These are phyloP conservation scores for Nasonia giraulti DNA, from an alignment of 1,140 invertebrate species.

Conservation along the genomic window DNA sequence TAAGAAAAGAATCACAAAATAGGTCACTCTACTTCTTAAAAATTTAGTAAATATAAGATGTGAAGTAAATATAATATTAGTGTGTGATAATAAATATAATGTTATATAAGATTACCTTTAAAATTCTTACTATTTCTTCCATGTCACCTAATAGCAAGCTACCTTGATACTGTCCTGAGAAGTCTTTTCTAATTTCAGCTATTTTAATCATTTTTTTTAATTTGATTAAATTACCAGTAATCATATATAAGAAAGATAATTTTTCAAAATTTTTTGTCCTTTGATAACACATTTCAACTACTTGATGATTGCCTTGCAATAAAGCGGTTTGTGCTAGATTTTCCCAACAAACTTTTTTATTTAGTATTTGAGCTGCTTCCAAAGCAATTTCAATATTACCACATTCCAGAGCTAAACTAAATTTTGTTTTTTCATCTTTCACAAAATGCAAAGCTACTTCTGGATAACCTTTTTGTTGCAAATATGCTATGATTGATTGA, in stretches of 20 bases:
- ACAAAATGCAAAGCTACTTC: constrained; percentile 99
- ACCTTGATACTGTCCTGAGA: constrained; percentile 97
- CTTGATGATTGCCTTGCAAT: constrained; percentile 95
- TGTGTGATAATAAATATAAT: too few relatives aligned
- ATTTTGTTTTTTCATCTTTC: constrained; percentile 98
- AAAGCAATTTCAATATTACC: constrained; percentile 97
- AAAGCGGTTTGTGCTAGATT: constrained; percentile 95
- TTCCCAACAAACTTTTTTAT: constrained; percentile 97
- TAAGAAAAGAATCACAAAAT: too few relatives aligned
- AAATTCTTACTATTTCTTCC: constrained; percentile 90
- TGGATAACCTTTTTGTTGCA: constrained; percentile 99
- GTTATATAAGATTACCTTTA: constrained; percentile 79
- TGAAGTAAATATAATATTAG: too few relatives aligned
- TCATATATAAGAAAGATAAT: constrained; percentile 97
- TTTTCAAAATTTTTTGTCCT: constrained; percentile 99
- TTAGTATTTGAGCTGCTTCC: constrained; percentile 94
- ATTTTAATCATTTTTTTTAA: constrained; percentile 99
- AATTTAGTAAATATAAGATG: too few relatives aligned
- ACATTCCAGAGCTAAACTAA: constrained; percentile 97
- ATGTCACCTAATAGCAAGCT: constrained; percentile 95
- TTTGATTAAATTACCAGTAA: constrained; percentile 99
- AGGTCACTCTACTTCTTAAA: too few relatives aligned
- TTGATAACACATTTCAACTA: constrained; percentile 99
- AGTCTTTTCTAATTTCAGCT: constrained; percentile 95
- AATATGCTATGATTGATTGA: constrained; percentile 98